Evolutionary conservation across 2,113 vertebrate genomes (phyloP).

Genomic region (Marmota flaviventris): DNA sequence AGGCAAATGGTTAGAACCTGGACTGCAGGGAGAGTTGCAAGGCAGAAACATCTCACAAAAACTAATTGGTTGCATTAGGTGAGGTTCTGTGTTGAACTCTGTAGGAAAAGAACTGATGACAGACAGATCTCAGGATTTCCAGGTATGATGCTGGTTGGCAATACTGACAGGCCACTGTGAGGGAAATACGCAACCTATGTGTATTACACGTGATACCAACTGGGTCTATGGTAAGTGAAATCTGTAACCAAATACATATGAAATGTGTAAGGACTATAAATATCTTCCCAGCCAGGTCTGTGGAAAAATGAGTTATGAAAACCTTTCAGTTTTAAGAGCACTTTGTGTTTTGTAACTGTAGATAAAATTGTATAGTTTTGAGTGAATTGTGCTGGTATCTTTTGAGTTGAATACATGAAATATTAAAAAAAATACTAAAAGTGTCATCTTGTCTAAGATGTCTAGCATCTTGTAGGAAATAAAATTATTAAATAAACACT

Average conservation of each 20-base stretch:
- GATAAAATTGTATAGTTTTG: conserved; percentile 2
- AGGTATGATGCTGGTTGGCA: conserved; percentile 46
- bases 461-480: not conserved
- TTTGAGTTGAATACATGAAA: conserved; percentile 51
- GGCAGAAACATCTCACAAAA: not conserved
- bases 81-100: not conserved
- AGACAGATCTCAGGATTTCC: conserved; percentile 48
- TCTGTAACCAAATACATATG: conserved; percentile 34
- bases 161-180: not conserved
- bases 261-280: conserved; percentile 61
- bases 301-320: conserved; percentile 7
- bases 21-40: not conserved
- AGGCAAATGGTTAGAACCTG: conserved; percentile 37
- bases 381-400: not conserved
- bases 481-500: conserved; percentile 18
- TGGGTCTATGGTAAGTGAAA: not conserved
- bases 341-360: conserved; percentile 26
- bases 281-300: conserved; percentile 34
- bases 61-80: conserved; percentile 23
- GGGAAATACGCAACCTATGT: not conserved
- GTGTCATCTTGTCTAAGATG: not conserved
- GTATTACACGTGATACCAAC: not conserved
- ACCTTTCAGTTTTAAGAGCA: conserved; percentile 50
- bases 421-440: conserved; percentile 42
- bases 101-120: conserved; percentile 20